Percentiles rank a stretch among this genome's conserved stretches.
phyloP scores from a whole-genome alignment of 2,888 invertebrate species.

The Plebejus anna region DNA sequence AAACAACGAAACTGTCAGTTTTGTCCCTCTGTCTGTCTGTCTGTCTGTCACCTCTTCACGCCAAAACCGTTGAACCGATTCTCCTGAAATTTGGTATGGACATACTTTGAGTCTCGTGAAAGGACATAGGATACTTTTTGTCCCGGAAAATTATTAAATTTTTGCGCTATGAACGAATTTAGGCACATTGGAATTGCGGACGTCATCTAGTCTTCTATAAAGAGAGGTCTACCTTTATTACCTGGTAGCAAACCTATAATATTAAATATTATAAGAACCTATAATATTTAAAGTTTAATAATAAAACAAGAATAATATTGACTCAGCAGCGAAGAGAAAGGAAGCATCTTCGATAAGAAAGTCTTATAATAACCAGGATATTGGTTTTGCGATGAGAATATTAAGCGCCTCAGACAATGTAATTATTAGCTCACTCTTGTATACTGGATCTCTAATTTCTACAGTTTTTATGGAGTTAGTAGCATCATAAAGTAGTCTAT shows the following conservation, averaged over 20 bases:
- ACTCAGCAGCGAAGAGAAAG: slow-evolving; percentile 30
- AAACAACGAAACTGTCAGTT: too few species aligned
- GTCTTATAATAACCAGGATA: slow-evolving; percentile 39
- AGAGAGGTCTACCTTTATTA: neutral
- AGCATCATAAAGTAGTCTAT: neutral
- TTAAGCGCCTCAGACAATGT: slow-evolving; percentile 35
- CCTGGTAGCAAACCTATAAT: neutral
- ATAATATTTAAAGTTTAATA: neutral
- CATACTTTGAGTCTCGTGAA: too few species aligned
- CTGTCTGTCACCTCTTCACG: too few species aligned
- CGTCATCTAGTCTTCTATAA: too few species aligned
- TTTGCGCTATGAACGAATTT: too few species aligned
- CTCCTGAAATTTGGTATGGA: too few species aligned
- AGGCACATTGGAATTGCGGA: too few species aligned
- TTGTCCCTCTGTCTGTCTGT: too few species aligned
- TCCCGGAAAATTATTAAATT: too few species aligned
- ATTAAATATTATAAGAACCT: too few species aligned
- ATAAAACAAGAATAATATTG: neutral
- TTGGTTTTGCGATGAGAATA: slow-evolving; percentile 40
- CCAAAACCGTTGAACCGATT: too few species aligned
- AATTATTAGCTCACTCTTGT: slow-evolving; percentile 29
- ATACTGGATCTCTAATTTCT: slow-evolving; percentile 13
- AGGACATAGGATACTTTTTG: too few species aligned
- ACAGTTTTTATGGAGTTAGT: neutral
- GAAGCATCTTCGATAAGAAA: slow-evolving; percentile 31